These are phyloP conservation scores for Lepidostoma basale DNA, from an alignment of 1,140 invertebrate genomes.

Conservation along the genomic window DNA sequence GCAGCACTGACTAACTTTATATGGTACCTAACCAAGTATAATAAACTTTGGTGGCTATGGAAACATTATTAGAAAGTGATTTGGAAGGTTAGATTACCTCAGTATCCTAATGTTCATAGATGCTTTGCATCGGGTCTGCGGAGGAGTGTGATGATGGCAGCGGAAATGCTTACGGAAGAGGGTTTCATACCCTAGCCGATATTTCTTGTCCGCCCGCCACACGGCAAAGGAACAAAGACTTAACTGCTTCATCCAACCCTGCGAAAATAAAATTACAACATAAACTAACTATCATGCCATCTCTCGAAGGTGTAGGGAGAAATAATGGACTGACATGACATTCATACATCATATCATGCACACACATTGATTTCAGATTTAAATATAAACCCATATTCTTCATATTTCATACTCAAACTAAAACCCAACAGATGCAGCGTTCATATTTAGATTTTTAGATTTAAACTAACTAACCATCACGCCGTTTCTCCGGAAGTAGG, in stretches of 20 bases:
- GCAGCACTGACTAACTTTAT: background rate
- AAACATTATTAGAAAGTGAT: background rate
- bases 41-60: background rate
- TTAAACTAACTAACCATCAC: no score
- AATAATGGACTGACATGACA: no score
- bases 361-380: no score
- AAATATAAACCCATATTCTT: no score
- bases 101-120: background rate
- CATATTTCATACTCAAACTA: no score
- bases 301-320: no score
- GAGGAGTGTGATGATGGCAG: background rate
- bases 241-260: background rate
- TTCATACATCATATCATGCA: no score
- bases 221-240: background rate
- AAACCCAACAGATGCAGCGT: no score
- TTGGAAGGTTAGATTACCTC: background rate
- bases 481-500: no score
- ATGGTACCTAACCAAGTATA: background rate
- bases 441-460: no score
- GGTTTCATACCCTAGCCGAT: background rate
- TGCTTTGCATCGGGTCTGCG: background rate
- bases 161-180: background rate
- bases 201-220: background rate
- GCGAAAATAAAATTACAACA: no score
- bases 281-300: no score